phyloP scores from a whole-genome alignment of 35 echinoderm and acorn worm species.

The Hemicentrotus pulcherrimus region DNA sequence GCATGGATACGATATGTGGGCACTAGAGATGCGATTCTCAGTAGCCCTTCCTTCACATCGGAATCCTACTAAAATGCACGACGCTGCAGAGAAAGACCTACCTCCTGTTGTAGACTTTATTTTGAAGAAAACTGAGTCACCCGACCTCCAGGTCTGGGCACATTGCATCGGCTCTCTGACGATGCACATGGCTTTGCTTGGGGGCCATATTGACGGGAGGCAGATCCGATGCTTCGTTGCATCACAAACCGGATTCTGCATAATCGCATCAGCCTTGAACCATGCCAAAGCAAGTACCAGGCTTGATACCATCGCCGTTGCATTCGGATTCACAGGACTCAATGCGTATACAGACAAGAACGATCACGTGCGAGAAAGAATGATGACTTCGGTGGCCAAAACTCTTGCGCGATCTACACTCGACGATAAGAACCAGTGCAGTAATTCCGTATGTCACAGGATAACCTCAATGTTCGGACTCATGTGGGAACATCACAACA shows the following conservation, averaged over 20 bases:
- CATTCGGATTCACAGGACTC: conserved; percentile 63
- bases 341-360: conserved; percentile 72
- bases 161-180: conserved; percentile 67
- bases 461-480: conserved; percentile 65
- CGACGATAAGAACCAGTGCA: conserved; percentile 60
- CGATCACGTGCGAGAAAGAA: conserved; percentile 34
- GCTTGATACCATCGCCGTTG: conserved; percentile 51
- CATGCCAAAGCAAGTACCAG: conserved; percentile 1
- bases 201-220: conserved; percentile 53
- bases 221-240: conserved; percentile 66
- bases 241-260: conserved; percentile 64
- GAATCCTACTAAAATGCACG: conserved; percentile 54
- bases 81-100: conserved; percentile 65
- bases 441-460: conserved; percentile 67
- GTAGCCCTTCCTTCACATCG: conserved; percentile 35
- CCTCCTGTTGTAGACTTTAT: conserved; percentile 69
- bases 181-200: conserved; percentile 52
- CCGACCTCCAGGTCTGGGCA: conserved; percentile 60
- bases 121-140: conserved; percentile 50
- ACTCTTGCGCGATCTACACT: conserved; percentile 25
- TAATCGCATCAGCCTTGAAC: conserved; percentile 55
- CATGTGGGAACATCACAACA: conserved; percentile 68
- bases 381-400: conserved; percentile 44
- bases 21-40: conserved; percentile 57
- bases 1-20: conserved; percentile 61